phyloP scores from a whole-genome alignment of 2,888 invertebrate genomes.

The Watsonalla cultraria region DNA sequence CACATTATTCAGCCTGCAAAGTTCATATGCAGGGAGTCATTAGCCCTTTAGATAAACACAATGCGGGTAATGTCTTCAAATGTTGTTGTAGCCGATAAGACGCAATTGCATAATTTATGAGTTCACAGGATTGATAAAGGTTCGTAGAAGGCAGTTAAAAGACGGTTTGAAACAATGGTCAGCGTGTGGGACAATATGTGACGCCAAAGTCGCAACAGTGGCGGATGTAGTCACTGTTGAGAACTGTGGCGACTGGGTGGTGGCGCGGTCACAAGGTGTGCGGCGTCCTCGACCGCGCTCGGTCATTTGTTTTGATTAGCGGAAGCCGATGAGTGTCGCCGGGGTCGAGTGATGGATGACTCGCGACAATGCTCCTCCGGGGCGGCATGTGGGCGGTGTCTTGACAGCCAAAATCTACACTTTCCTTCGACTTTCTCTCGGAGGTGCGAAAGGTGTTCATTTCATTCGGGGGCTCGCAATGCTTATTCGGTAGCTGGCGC shows the following conservation, averaged over 20 bases:
- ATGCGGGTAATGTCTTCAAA: slow-evolving; percentile 25
- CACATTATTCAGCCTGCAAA: not conserved
- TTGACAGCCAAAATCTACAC: slow-evolving; percentile 76
- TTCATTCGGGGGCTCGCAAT: slow-evolving; percentile 69
- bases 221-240: not conserved
- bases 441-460: slow-evolving; percentile 76
- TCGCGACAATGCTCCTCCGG: slow-evolving; percentile 69
- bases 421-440: slow-evolving; percentile 77
- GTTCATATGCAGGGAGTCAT: not conserved
- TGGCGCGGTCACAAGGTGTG: not conserved
- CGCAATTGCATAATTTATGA: not conserved
- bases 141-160: not conserved
- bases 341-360: slow-evolving; percentile 64
- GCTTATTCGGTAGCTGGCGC: slow-evolving; percentile 73
- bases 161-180: not conserved
- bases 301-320: slow-evolving; percentile 57
- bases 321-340: slow-evolving; percentile 36
- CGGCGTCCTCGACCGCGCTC: slow-evolving; percentile 23
- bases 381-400: slow-evolving; percentile 71
- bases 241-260: not conserved
- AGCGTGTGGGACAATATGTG: not conserved
- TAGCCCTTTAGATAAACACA: slow-evolving; percentile 21
- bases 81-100: slow-evolving; percentile 5
- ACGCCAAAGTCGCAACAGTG: not conserved
- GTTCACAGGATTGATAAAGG: not conserved